Conservation (phyloP, 1,140 invertebrate genomes). For the Sarcophaga bullata region DNA sequence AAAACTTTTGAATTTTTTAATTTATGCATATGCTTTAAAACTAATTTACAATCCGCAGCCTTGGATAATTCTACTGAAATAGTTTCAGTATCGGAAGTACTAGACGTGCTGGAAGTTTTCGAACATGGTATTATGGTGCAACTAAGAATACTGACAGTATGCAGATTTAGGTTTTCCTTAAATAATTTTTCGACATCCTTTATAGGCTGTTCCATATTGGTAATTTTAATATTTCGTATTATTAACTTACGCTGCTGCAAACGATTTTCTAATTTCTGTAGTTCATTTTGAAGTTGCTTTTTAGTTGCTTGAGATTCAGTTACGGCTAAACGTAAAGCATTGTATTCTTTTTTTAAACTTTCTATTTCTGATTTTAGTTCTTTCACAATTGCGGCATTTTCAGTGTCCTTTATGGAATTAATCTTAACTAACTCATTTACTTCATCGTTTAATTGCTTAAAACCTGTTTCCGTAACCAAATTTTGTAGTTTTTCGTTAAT, state of each 20-base stretch:
- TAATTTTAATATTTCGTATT: conserved; percentile 39
- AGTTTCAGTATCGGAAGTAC: background rate
- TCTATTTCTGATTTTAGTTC: conserved; percentile 21
- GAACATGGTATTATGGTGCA: background rate
- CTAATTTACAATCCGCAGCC: conserved; percentile 20
- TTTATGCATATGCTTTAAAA: conserved; percentile 34
- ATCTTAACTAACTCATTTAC: background rate
- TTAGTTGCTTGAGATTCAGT: conserved; percentile 31
- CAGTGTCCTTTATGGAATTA: background rate
- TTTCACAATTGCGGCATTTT: background rate
- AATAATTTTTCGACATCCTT: conserved; percentile 30
- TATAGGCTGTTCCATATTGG: background rate
- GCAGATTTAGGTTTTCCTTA: conserved; percentile 4
- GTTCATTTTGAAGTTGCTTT: conserved; percentile 40
- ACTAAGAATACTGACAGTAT: conserved; percentile 2
- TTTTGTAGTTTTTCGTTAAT: conserved; percentile 42
- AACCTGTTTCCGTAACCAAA: conserved; percentile 22
- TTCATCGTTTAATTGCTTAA: conserved; percentile 21
- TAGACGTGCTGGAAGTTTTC: background rate
- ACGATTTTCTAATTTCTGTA: conserved; percentile 33
- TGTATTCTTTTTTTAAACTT: conserved; percentile 33
- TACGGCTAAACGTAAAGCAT: conserved; percentile 20
- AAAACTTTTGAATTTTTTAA: conserved; percentile 43
- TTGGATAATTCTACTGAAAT: conserved; percentile 29
- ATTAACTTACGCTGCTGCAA: conserved; percentile 39